Percentiles rank a stretch among this genome's conserved stretches.
Conservation (phyloP, 2,797 vertebrate genomes). For the Alauda arvensis region DNA sequence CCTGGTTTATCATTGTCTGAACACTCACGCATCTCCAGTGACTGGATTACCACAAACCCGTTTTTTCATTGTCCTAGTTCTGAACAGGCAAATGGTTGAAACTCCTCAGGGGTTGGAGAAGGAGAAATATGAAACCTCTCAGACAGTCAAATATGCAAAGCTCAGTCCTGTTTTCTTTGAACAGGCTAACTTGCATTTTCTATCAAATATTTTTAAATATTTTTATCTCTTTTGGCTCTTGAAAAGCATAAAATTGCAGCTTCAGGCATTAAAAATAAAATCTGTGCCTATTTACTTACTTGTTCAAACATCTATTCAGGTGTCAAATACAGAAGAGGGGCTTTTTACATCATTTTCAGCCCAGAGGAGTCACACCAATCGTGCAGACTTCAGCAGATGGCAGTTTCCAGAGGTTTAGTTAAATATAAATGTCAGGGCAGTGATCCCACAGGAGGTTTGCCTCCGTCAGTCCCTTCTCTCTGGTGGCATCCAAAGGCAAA, state of each 20-base stretch:
- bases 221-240: neutral
- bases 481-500: neutral
- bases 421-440: neutral
- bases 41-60: neutral
- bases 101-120: neutral
- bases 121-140: neutral
- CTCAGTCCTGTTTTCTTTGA: neutral
- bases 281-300: neutral
- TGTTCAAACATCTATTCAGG: neutral
- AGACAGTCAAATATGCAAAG: neutral
- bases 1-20: neutral
- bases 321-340: neutral
- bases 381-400: accelerated
- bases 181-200: neutral
- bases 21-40: neutral
- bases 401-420: neutral
- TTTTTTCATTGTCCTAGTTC: neutral
- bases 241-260: neutral
- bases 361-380: neutral
- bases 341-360: neutral
- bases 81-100: neutral
- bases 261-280: neutral
- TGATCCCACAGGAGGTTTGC: neutral
- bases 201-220: neutral
- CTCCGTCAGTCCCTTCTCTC: neutral